Evolutionary conservation across 2,797 vertebrate species (phyloP).

Genomic region (Hemitrygon akajei): DNA sequence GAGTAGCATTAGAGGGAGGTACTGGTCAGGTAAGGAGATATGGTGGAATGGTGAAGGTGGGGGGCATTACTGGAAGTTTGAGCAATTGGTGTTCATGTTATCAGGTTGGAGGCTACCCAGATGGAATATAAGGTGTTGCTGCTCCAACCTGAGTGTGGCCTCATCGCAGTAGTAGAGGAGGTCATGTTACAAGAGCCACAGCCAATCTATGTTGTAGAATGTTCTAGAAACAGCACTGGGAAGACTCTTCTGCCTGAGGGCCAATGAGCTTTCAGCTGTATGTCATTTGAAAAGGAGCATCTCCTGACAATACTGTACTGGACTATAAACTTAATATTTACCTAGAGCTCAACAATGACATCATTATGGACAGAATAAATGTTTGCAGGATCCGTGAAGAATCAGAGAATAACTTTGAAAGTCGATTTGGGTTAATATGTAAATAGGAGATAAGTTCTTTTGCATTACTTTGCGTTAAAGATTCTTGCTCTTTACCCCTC

Average conservation of each 20-base stretch:
- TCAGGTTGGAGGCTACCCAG: no score
- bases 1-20: no score
- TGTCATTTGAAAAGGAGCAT: not conserved
- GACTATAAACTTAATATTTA: not conserved
- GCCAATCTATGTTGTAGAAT: not conserved
- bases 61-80: no score
- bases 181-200: not conserved
- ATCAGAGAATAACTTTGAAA: not conserved
- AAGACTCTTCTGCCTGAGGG: not conserved
- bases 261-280: not conserved
- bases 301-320: not conserved
- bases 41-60: no score
- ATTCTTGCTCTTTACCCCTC: conserved; percentile 11
- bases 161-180: no score
- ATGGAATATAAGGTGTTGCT: no score
- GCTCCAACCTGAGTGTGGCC: no score
- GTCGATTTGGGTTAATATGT: not conserved
- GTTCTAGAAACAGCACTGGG: not conserved
- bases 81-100: no score
- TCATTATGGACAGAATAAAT: not conserved
- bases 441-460: not conserved
- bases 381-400: not conserved
- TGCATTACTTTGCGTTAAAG: not conserved
- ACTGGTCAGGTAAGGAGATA: no score
- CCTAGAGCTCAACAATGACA: not conserved